Base-by-base conservation (phyloP, 2,113 vertebrate genomes). In the Zosterops hypoxanthus region DNA sequence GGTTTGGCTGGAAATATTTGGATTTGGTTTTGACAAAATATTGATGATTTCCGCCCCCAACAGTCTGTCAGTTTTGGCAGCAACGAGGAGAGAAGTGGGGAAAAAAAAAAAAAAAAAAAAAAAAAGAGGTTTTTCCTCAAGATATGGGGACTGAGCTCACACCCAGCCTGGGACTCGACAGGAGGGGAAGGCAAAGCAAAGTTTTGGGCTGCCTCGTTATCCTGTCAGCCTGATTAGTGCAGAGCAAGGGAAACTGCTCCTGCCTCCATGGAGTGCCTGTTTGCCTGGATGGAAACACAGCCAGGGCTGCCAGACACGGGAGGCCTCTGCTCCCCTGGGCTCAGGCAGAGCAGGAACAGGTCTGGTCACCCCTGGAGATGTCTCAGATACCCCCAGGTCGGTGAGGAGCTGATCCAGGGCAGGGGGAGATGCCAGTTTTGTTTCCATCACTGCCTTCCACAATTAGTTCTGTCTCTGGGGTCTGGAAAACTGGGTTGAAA, bases 1-100 rank as follows among this genome's bases (percentile, higher is more conserved):
- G 94, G 80, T 96, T 93, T 90, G 92, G 68, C 71, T 86, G 91
- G 52, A 92, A 83, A 61, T 93, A 88, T 94, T 95, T 94, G 88
- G 75, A 70, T 94, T 95, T 72, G 24, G 1, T 87, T 93, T 92
- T 66, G 52, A 93, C 82, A 94, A 97, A 96, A 96, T 83, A 94
- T 56, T 79, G 92, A 92, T 79, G 76, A 60, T 79, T 92, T 88
- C 88, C 14, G 2, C 72, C 18, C 72, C 18, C 72, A 50, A 25
- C 36, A 28, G 61, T 81, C 88, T n/a, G 69, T 92, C 82, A 20
- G 52, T 84, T 92, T 57, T 88, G 91, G 92, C 95, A 95, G 90
- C 39, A n/a, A 23, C 2, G 2, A 39, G 34, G 52, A 69, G 61
- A 49, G 57, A 93, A 93, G 19, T 20, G 8, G 8, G 17, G 39